phyloP scores from a whole-genome alignment of 2,888 invertebrate species.

The Uloborus plumipes region DNA sequence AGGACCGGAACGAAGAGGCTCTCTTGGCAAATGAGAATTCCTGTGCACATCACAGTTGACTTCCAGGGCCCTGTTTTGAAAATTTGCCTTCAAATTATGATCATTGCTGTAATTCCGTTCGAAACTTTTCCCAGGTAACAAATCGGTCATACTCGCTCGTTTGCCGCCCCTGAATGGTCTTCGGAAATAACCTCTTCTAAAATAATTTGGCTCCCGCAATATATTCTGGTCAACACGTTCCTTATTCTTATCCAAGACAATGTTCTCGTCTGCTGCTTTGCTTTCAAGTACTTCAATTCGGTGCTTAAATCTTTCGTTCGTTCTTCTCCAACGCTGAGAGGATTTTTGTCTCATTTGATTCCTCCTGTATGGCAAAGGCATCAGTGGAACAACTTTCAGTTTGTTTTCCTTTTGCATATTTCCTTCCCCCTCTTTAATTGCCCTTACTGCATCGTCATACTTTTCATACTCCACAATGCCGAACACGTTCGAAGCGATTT shows the following conservation, averaged over 20 bases:
- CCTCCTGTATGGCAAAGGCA: slow-evolving; percentile 13
- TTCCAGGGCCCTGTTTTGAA: no score
- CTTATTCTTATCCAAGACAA: no score
- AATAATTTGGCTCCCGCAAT: background rate
- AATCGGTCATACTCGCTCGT: background rate
- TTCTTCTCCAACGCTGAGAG: background rate
- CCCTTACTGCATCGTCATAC: slow-evolving; percentile 86
- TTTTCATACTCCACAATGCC: slow-evolving; percentile 93
- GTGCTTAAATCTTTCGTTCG: background rate
- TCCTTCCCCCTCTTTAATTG: slow-evolving; percentile 73
- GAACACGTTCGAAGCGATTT: slow-evolving; percentile 84
- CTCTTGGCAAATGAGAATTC: no score
- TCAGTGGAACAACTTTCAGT: slow-evolving; percentile 43
- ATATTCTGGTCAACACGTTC: background rate
- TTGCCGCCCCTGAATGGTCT: slow-evolving; percentile 2
- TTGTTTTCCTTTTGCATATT: slow-evolving; percentile 40
- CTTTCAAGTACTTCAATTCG: background rate
- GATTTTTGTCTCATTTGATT: background rate
- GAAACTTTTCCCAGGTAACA: no score
- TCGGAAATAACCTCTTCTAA: slow-evolving; percentile 1
- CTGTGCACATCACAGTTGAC: no score
- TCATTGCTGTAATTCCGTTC: no score
- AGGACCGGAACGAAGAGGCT: no score
- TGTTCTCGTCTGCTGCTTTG: background rate
- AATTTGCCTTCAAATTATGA: no score